These are phyloP conservation scores for Chloebia gouldiae DNA, from an alignment of 2,113 vertebrate species.

Conservation along the genomic window DNA sequence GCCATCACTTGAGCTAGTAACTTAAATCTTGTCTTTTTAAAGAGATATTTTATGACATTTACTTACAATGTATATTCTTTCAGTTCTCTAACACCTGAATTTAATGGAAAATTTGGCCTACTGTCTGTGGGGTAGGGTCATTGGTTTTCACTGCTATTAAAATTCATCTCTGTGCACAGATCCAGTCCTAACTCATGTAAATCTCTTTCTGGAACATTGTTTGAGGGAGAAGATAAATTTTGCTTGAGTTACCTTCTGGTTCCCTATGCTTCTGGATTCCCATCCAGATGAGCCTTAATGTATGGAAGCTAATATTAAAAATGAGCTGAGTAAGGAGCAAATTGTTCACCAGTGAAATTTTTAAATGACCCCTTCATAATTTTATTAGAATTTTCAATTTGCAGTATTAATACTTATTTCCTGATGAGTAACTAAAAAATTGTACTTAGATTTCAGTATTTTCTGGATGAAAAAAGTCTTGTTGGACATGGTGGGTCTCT, in stretches of 20 bases:
- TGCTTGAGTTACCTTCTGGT: not conserved
- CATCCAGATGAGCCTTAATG: not conserved
- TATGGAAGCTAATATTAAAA: not conserved
- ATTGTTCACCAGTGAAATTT: not conserved
- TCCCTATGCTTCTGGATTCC: not conserved
- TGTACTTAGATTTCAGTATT: not conserved
- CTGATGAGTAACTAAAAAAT: not conserved
- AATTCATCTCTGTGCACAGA: not conserved
- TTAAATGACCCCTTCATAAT: not conserved
- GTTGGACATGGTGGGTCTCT: not conserved
- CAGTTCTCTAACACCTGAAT: not conserved
- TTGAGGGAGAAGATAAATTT: not conserved
- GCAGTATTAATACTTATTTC: not conserved
- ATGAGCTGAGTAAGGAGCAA: not conserved
- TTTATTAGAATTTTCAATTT: not conserved
- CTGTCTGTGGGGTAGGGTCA: not conserved
- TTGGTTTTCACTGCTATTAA: not conserved
- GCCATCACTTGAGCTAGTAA: not conserved
- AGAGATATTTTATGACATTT: not conserved
- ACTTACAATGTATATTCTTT: not conserved
- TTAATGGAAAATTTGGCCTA: not conserved
- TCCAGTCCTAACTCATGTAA: not conserved
- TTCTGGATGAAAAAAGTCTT: not conserved
- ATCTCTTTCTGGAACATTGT: not conserved
- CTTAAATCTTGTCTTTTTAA: not conserved